These are phyloP conservation scores for Aphidius gifuensis DNA, from an alignment of 1,140 invertebrate species.

Conservation along the genomic window DNA sequence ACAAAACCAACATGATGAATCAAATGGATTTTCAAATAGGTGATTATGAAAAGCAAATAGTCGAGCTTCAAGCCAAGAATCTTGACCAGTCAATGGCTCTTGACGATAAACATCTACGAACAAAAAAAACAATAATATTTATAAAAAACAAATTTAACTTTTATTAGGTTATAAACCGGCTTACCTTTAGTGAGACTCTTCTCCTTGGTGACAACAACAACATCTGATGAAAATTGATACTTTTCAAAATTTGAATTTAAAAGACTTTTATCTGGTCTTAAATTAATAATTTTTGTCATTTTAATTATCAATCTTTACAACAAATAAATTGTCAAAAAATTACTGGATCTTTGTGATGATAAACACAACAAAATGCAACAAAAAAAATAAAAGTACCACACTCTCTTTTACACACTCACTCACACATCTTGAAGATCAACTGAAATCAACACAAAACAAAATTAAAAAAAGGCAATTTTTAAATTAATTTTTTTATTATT, in stretches of 20 bases:
- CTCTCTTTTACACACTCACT: no score
- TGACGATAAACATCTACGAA: conserved; percentile 41
- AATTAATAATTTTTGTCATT: conserved; percentile 48
- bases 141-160: conserved; percentile 18
- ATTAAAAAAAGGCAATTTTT: no score
- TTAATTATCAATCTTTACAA: background rate
- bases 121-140: conserved; percentile 11
- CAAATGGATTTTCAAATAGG: conserved; percentile 45
- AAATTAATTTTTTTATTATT: no score
- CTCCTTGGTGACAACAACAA: conserved; percentile 32
- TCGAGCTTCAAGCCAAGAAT: conserved; percentile 46
- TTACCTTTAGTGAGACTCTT: conserved; percentile 36
- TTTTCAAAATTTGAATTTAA: conserved; percentile 47
- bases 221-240: conserved; percentile 45
- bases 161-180: conserved; percentile 9
- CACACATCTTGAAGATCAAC: no score
- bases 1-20: conserved; percentile 47
- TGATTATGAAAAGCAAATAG: conserved; percentile 53
- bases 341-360: no score
- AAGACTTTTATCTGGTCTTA: conserved; percentile 39
- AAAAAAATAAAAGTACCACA: no score
- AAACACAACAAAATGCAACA: no score
- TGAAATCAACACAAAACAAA: no score
- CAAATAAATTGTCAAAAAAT: no score
- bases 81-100: conserved; percentile 38